Evolutionary conservation across 2,113 vertebrate genomes (phyloP).

Genomic region (Trematomus loennbergii): DNA sequence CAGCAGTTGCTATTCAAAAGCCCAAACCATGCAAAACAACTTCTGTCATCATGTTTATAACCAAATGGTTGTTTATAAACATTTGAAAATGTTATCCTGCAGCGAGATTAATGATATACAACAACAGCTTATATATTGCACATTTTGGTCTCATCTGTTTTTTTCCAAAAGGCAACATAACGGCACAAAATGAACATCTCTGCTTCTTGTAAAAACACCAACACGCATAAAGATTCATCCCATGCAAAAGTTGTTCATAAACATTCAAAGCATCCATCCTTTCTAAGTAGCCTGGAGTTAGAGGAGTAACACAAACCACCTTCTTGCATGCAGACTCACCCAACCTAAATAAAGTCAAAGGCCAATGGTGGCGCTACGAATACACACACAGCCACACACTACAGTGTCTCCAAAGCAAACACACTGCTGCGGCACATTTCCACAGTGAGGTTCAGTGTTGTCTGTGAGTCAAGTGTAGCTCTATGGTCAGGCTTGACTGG

Average conservation of each 20-base stretch:
- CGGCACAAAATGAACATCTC: background rate
- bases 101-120: slow-evolving; percentile 31
- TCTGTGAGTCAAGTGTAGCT: slow-evolving; percentile 59
- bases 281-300: slow-evolving; percentile 19
- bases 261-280: slow-evolving; percentile 29
- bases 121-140: slow-evolving; percentile 16
- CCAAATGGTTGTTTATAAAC: slow-evolving; percentile 42
- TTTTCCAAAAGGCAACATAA: slow-evolving; percentile 1
- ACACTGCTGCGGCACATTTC: slow-evolving; percentile 61
- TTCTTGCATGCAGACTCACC: slow-evolving; percentile 54
- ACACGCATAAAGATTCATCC: slow-evolving; percentile 25
- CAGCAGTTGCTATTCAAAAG: slow-evolving; percentile 42
- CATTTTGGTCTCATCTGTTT: slow-evolving; percentile 7
- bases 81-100: slow-evolving; percentile 24
- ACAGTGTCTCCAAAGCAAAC: slow-evolving; percentile 74
- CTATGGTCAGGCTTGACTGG: slow-evolving; percentile 54
- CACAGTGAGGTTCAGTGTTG: slow-evolving; percentile 58
- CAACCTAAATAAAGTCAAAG: slow-evolving; percentile 64
- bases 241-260: slow-evolving; percentile 38
- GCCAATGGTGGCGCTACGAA: slow-evolving; percentile 50
- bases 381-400: slow-evolving; percentile 62
- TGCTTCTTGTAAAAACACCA: slow-evolving; percentile 11
- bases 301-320: slow-evolving; percentile 32
- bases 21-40: slow-evolving; percentile 56
- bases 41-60: slow-evolving; percentile 39